Evolutionary conservation across 2,797 vertebrate genomes (phyloP).

Genomic region (Calcarius lapponicus): DNA sequence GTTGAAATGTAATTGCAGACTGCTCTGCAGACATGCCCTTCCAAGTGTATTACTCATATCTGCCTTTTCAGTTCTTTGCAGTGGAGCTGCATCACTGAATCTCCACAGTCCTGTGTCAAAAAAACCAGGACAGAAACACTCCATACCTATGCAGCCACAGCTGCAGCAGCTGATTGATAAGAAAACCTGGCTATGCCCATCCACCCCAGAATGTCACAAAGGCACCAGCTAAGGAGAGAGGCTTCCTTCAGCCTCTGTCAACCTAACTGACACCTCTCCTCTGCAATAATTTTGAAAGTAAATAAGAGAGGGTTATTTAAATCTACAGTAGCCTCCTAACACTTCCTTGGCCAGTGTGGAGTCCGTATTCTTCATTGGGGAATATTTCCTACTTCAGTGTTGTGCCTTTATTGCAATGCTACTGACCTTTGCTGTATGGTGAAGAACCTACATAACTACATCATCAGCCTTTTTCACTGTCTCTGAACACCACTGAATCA

Average conservation of each 20-base stretch:
- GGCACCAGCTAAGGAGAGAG: not conserved
- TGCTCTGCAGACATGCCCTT: not conserved
- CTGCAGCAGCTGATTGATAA: not conserved
- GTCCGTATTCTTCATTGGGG: not conserved
- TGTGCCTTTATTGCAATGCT: not conserved
- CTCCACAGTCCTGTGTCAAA: not conserved
- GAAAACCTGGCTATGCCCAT: not conserved
- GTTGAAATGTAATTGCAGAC: not conserved
- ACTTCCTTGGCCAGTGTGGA: not conserved
- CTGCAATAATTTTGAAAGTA: not conserved
- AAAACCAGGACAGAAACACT: not conserved
- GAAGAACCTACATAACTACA: not conserved
- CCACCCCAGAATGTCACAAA: not conserved
- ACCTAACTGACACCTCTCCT: not conserved
- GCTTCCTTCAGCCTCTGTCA: not conserved
- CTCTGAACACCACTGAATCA: not conserved
- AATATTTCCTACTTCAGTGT: not conserved
- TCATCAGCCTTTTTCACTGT: accelerated
- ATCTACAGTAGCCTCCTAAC: not conserved
- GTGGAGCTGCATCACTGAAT: not conserved
- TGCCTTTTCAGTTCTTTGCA: not conserved
- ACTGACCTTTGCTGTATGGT: not conserved
- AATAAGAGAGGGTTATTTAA: not conserved
- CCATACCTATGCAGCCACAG: not conserved
- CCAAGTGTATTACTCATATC: not conserved